These are phyloP conservation scores for Erpetoichthys calabaricus DNA, from an alignment of 2,797 vertebrate genomes.

Conservation along the genomic window DNA sequence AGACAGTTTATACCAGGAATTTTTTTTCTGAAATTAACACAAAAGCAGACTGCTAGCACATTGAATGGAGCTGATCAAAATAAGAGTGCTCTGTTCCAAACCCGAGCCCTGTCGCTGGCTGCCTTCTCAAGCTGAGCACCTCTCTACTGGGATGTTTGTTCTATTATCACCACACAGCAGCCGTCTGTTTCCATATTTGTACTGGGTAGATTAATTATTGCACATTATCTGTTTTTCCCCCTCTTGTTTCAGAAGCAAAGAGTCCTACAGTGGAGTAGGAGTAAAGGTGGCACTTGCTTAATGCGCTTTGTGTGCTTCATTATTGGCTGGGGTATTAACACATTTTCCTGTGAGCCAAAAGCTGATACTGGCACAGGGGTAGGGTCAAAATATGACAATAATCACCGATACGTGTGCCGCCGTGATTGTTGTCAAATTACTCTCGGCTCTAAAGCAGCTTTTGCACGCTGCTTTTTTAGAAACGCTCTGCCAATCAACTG, in stretches of 20 bases:
- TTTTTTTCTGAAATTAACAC: no score
- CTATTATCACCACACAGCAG: constrained; percentile 25
- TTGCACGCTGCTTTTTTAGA: no score
- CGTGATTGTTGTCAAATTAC: constrained; percentile 13
- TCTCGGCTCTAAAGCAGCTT: background rate
- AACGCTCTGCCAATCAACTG: no score
- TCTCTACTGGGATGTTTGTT: constrained; percentile 23
- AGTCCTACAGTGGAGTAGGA: constrained; percentile 10
- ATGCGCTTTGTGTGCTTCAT: constrained; percentile 19
- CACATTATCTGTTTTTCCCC: constrained; percentile 39
- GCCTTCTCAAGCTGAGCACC: background rate
- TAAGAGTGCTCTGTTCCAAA: background rate
- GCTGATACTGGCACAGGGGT: constrained; percentile 14
- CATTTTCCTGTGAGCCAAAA: constrained; percentile 6
- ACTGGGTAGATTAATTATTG: constrained; percentile 42
- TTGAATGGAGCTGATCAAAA: background rate
- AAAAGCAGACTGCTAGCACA: no score
- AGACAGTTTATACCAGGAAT: no score
- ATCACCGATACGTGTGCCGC: constrained; percentile 14
- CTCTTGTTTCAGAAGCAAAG: constrained; percentile 31
- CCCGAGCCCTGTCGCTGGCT: background rate
- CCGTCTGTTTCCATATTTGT: constrained; percentile 38
- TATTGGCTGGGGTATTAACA: constrained; percentile 17
- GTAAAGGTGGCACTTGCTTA: constrained; percentile 15
- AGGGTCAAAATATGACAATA: background rate